phyloP scores from a whole-genome alignment of 2,888 invertebrate species.

The Caenorhabditis imperialis region DNA sequence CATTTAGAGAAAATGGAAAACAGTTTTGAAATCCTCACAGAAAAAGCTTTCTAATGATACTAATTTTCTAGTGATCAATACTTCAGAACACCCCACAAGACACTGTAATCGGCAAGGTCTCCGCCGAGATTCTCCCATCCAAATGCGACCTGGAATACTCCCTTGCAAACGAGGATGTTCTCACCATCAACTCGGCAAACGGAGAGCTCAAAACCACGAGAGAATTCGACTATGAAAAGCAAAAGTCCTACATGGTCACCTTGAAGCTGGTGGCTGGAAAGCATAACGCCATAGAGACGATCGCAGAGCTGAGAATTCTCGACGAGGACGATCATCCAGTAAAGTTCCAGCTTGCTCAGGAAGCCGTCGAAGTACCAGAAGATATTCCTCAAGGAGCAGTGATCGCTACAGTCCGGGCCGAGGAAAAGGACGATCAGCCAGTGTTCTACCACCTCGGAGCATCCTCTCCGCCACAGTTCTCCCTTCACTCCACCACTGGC shows the following conservation, averaged over 20 bases:
- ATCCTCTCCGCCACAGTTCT: constrained; percentile 44
- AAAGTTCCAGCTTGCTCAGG: constrained; percentile 20
- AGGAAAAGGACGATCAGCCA: constrained; percentile 38
- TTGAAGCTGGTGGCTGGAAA: constrained; percentile 35
- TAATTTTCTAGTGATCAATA: no score
- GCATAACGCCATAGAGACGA: constrained; percentile 14
- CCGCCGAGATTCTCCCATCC: constrained; percentile 13
- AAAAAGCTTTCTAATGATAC: no score
- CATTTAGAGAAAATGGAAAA: no score
- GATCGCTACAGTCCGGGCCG: constrained; percentile 37
- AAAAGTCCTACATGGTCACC: constrained; percentile 29
- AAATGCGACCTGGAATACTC: constrained; percentile 35
- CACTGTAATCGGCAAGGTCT: constrained; percentile 49
- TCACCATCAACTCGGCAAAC: constrained; percentile 37
- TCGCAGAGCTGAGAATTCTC: constrained; percentile 32
- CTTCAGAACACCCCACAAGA: constrained; percentile 35
- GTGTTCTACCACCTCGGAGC: constrained; percentile 42
- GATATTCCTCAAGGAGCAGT: constrained; percentile 21
- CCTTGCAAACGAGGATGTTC: constrained; percentile 7
- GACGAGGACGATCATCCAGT: constrained; percentile 45
- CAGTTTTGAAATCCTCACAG: no score
- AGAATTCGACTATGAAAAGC: constrained; percentile 56
- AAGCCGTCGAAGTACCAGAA: constrained; percentile 33
- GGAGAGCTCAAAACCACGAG: constrained; percentile 51
- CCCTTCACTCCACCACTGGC: constrained; percentile 38